Evolutionary conservation across 92 coral and sea anemone genomes (phyloP).

Genomic region (Palythoa heliodiscus): DNA sequence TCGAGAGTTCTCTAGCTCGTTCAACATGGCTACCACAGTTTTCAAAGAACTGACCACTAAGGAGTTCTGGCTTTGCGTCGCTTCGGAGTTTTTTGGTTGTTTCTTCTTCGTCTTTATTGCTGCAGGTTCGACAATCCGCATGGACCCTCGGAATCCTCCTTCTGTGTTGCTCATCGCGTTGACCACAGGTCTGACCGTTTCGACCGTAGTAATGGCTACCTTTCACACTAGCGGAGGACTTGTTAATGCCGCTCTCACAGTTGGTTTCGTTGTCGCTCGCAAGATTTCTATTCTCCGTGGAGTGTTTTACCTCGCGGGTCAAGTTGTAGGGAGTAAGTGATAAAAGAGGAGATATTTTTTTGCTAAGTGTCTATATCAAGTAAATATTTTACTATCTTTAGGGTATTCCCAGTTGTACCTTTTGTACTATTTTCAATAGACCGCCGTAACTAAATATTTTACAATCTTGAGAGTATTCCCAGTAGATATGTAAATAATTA

Average conservation of each 20-base stretch:
- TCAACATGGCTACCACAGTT: conserved; percentile 4
- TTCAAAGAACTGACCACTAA: conserved; percentile 40
- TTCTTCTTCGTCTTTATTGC: conserved; percentile 55
- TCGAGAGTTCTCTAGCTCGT: background rate
- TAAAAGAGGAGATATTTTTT: too few relatives aligned
- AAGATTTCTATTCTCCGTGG: conserved; percentile 58
- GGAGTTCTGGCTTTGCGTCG: conserved; percentile 61
- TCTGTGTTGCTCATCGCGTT: conserved; percentile 54
- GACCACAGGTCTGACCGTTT: conserved; percentile 54
- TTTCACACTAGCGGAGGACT: conserved; percentile 64
- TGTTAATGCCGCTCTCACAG: conserved; percentile 66
- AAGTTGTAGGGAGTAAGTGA: conserved; percentile 58
- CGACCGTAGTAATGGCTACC: conserved; percentile 52
- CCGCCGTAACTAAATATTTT: too few relatives aligned
- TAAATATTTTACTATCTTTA: too few relatives aligned
- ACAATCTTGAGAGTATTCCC: too few relatives aligned
- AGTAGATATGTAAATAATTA: too few relatives aligned
- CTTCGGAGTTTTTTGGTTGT: conserved; percentile 56
- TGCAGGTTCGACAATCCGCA: conserved; percentile 55
- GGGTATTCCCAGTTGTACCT: too few relatives aligned
- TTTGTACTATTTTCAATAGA: too few relatives aligned
- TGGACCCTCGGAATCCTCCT: conserved; percentile 44
- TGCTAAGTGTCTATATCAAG: too few relatives aligned
- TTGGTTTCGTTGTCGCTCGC: conserved; percentile 56
- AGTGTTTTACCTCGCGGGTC: conserved; percentile 51